A percentile compares a stretch with the other conserved stretches of the same genome.
phyloP scores from a whole-genome alignment of 2,888 invertebrate species.

The Prenolepis imparis region DNA sequence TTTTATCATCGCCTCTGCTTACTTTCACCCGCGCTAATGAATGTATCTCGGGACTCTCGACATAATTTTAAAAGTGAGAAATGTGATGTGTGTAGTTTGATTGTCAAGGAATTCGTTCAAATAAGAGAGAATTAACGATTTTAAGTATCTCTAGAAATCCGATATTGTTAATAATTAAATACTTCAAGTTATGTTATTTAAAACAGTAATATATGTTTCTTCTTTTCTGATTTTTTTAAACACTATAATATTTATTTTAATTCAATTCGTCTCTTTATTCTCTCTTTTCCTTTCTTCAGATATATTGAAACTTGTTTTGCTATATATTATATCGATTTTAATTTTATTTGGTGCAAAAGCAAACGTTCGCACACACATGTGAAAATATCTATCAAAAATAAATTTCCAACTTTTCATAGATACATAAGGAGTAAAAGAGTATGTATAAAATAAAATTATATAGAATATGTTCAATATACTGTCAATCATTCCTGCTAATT shows the following conservation, averaged over 20 bases:
- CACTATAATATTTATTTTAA: neutral
- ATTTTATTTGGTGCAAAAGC: neutral
- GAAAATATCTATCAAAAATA: neutral
- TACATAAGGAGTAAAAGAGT: neutral
- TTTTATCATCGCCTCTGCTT: slow-evolving; percentile 54
- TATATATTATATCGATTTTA: neutral
- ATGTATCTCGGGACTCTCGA: neutral
- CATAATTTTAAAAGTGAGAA: neutral
- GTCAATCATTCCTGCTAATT: neutral
- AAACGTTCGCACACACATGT: neutral
- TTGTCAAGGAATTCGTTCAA: neutral
- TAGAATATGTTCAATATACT: neutral
- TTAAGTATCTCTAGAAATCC: neutral
- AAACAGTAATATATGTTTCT: neutral
- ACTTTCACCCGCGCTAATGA: neutral
- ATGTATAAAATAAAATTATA: neutral
- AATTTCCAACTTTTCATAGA: neutral
- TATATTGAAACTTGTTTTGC: neutral
- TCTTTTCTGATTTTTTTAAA: neutral
- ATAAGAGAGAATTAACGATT: neutral
- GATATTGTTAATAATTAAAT: neutral
- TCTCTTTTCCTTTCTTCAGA: neutral
- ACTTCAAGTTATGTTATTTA: neutral
- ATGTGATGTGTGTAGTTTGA: neutral
- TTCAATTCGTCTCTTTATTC: neutral